These are phyloP conservation scores for Brachypteracias leptosomus DNA, from an alignment of 2,113 vertebrate genomes.

Conservation along the genomic window DNA sequence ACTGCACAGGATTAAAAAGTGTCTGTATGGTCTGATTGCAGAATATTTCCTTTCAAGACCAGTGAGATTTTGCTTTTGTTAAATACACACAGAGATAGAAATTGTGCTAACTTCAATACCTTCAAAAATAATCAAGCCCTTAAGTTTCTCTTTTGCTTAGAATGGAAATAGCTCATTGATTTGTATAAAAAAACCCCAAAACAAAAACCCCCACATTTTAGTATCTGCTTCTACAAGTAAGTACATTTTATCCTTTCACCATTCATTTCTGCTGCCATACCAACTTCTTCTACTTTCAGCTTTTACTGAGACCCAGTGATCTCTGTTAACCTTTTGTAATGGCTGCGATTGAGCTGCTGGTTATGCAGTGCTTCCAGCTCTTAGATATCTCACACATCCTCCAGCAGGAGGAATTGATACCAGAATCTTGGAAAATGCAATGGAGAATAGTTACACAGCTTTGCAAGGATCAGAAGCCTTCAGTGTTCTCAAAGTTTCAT, in stretches of 20 bases:
- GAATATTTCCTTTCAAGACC: not conserved
- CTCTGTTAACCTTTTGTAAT: not conserved
- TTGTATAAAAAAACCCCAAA: not conserved
- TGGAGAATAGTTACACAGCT: not conserved
- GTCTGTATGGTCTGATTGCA: not conserved
- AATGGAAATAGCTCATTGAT: not conserved
- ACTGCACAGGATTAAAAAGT: not conserved
- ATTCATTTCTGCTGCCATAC: not conserved
- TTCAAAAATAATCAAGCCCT: slow-evolving; percentile 22
- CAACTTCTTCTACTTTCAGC: not conserved
- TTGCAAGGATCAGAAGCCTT: not conserved
- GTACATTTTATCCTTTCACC: not conserved
- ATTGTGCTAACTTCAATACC: not conserved
- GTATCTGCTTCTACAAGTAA: not conserved
- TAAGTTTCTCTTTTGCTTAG: slow-evolving; percentile 7
- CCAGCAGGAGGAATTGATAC: not conserved
- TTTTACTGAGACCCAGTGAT: not conserved
- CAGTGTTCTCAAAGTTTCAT: not conserved
- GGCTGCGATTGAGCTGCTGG: not conserved
- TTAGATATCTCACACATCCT: not conserved
- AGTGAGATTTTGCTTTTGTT: not conserved
- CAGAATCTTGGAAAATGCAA: not conserved
- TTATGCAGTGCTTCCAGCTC: not conserved
- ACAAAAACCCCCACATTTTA: not conserved
- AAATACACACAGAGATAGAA: not conserved